Base-by-base conservation (phyloP, 1,140 invertebrate species). In the Solenopsis invicta region DNA sequence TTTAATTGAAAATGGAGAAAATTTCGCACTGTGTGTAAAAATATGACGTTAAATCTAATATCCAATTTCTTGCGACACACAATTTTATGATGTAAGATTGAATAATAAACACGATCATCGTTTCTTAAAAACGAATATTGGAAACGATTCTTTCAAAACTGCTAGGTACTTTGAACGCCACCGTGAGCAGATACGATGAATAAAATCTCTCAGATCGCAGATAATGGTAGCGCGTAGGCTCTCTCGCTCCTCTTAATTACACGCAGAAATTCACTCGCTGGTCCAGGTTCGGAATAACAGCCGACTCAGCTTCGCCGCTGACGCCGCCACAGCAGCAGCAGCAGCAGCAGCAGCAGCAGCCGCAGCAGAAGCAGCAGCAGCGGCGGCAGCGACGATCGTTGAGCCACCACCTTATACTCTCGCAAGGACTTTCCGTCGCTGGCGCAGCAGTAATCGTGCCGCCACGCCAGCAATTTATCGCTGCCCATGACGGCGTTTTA, bases 391-490 rank as follows among this genome's bases (percentile, higher is more conserved):
- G 41, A 61, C 67, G 34, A 48, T 21, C 50, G 66, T 6, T 72
- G 54, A 72, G 24, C 80, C 69, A 74, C 52, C 69, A 84, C 69
- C 80, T 84, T 84, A 74, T 71, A 84, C 80, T 74, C 71, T 74
- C 80, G 54, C 69, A 59, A 81, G 85, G 85, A 82, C 87, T 89
- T 89, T 88, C 82, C 82, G 82, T 86, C 69, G 87, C 88, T 89
- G 88, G 88, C 87, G 88, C 87, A 88, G 88, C 88, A 89, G 88
- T 89, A 89, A 89, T 89, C 88, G 88, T 66, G 59, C 88, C 82
- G 88, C 87, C 82, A 72, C 88, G n/a, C 69, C 62, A 56, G 41
- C 89, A 89, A 90, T 90, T 90, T 90, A 90, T 90, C 88, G 78
- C 50, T 41, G 66, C 37, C 78, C 52, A 66, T 52, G 75, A 89